Evolutionary conservation across 2,888 invertebrate species (phyloP).

Genomic region (Leptopilina myrica): DNA sequence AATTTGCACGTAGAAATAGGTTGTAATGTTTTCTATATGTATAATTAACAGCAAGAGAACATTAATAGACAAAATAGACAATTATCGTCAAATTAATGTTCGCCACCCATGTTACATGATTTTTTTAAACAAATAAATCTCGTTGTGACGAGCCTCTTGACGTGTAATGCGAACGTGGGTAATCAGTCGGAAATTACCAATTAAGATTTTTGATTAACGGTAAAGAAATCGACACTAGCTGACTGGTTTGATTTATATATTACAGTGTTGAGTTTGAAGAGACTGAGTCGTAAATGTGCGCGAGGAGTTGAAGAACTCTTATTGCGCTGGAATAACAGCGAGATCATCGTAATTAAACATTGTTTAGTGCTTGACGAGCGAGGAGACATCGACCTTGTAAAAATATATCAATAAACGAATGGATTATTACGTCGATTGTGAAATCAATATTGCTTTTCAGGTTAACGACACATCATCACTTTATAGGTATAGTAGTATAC

Average conservation of each 20-base stretch:
- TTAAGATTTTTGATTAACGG: constrained; percentile 28
- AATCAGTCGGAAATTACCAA: constrained; percentile 21
- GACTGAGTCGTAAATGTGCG: constrained; percentile 14
- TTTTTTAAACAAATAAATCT: constrained; percentile 9
- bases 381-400: constrained; percentile 26
- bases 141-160: neutral
- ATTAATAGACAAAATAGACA: constrained; percentile 18
- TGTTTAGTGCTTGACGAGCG: constrained; percentile 9
- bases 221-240: neutral
- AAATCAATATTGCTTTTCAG: constrained; percentile 29
- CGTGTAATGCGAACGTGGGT: neutral
- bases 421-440: constrained; percentile 27
- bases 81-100: constrained; percentile 30
- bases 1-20: no score
- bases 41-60: neutral
- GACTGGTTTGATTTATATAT: neutral
- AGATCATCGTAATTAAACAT: constrained; percentile 30
- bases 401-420: constrained; percentile 19
- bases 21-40: neutral
- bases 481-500: constrained; percentile 19
- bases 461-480: constrained; percentile 21
- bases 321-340: neutral
- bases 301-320: neutral
- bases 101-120: neutral
- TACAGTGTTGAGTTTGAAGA: neutral